Conservation (phyloP, 2,888 invertebrate species). For the Orthonevra nobilis region DNA sequence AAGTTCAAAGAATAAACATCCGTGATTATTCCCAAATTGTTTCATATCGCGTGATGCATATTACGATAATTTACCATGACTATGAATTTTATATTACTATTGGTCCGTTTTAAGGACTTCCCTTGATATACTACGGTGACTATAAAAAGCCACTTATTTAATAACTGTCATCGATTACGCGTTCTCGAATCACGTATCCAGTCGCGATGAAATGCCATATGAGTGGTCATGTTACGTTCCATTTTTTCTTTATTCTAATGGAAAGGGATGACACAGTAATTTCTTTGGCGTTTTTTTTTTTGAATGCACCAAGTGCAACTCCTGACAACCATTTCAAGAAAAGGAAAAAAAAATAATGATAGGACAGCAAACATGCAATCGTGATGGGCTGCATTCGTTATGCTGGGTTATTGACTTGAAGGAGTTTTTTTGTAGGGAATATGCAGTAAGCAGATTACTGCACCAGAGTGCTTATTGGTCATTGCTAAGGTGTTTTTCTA, state of each 20-base stretch:
- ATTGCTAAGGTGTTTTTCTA: constrained; percentile 62
- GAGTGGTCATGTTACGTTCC: constrained; percentile 33
- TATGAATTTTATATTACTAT: constrained; percentile 46
- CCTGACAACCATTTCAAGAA: constrained; percentile 25
- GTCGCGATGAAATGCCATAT: constrained; percentile 57
- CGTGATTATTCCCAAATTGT: constrained; percentile 55
- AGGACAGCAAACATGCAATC: constrained; percentile 51
- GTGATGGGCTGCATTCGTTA: constrained; percentile 12
- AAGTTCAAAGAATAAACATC: no score
- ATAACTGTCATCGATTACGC: constrained; percentile 70
- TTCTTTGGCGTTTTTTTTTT: constrained; percentile 10
- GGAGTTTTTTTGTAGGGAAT: constrained; percentile 3
- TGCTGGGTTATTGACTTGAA: constrained; percentile 59
- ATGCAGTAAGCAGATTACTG: constrained; percentile 21
- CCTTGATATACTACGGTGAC: constrained; percentile 17
- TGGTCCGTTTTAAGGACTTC: constrained; percentile 23
- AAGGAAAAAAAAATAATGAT: constrained; percentile 11
- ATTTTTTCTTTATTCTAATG: constrained; percentile 11
- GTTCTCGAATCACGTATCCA: constrained; percentile 62
- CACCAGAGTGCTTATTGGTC: constrained; percentile 47
- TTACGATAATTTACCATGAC: constrained; percentile 62
- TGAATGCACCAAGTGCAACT: constrained; percentile 15
- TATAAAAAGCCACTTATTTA: constrained; percentile 59
- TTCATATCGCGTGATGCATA: constrained; percentile 65
- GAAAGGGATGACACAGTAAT: constrained; percentile 49